Evolutionary conservation across 2,888 invertebrate species (phyloP), one percentile per base, ranked within the genome.

Genomic region (Nasonia oneida): DNA sequence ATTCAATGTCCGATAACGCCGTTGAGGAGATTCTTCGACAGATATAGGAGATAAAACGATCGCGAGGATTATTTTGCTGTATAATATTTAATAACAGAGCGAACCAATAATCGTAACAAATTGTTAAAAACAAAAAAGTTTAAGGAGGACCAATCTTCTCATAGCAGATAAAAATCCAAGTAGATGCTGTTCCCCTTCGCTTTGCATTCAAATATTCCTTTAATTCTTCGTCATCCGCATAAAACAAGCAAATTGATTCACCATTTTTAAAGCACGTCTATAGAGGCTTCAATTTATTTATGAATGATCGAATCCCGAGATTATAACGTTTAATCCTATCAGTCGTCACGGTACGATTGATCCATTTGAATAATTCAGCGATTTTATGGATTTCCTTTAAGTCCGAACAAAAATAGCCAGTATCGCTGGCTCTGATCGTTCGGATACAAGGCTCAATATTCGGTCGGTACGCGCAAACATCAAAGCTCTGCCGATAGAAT

Each of bases 401-500:
- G 23, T 23, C 23, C 61, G 10, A 8, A n/a, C 10, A 6, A 23
- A 61, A 61, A 23, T 61, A 61, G 10, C 23, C 23, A 10, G n/a
- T 23, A 23, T 23, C 61, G 10, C 23, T 37, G 37, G 15, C 15
- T 50, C 4, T 4, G 14, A 15, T 50, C 50, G 50, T 50, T 50
- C 50, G 47, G 37, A 50, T 47, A 8, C 10, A 42, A 47, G 73
- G 6, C 18, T 71, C 42, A 23, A 73, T 75, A 76, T 77, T 77
- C 77, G n/a, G 81, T 85, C 77, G 81, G 77, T 85, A 85, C 37
- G 37, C 39, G 12, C 2, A 15, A 77, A 61, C 73, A 61, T 77
- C 77, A 76, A 71, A 81, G 77, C 71, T 77, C 5, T 77, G 3
- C 77, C 77, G 67, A 73, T 81, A 81, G 77, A 81, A 85, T 85